Evolutionary conservation across 2,797 vertebrate species (phyloP).

Genomic region (Danio tinwini): DNA sequence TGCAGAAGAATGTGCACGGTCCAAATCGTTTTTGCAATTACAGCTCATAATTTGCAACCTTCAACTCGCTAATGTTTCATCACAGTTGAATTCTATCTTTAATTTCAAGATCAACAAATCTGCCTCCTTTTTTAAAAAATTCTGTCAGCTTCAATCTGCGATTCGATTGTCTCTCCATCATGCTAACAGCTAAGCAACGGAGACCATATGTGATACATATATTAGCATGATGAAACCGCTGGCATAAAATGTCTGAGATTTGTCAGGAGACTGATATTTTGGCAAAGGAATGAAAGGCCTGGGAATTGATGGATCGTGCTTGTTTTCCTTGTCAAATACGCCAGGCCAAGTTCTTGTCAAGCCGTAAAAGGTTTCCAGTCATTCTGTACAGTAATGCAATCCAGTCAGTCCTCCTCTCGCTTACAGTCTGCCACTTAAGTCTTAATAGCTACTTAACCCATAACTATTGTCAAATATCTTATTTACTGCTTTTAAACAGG

Average conservation of each 20-base stretch:
- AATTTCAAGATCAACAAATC: constrained; percentile 42
- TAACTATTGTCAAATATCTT: constrained; percentile 37
- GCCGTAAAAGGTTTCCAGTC: constrained; percentile 73
- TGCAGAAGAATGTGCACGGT: constrained; percentile 12
- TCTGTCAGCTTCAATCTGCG: constrained; percentile 60
- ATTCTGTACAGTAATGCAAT: constrained; percentile 75
- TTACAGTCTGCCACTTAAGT: constrained; percentile 44
- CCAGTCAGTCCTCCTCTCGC: constrained; percentile 61
- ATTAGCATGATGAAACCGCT: constrained; percentile 74
- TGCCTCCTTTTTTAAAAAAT: not conserved
- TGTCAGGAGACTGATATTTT: constrained; percentile 73
- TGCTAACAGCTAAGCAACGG: constrained; percentile 70
- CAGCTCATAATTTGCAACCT: constrained; percentile 32
- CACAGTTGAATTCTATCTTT: constrained; percentile 44
- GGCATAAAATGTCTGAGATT: constrained; percentile 63
- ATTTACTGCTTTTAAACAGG: not conserved
- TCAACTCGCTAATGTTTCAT: constrained; percentile 40
- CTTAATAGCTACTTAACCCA: constrained; percentile 37
- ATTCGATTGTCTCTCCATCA: constrained; percentile 59
- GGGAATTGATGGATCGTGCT: constrained; percentile 72
- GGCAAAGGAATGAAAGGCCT: constrained; percentile 70
- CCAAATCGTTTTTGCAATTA: constrained; percentile 35
- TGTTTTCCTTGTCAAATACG: constrained; percentile 74
- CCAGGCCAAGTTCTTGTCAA: constrained; percentile 76
- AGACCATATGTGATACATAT: constrained; percentile 75